Base-by-base conservation (phyloP, 1,140 invertebrate genomes). In the Dendrolimus punctatus region DNA sequence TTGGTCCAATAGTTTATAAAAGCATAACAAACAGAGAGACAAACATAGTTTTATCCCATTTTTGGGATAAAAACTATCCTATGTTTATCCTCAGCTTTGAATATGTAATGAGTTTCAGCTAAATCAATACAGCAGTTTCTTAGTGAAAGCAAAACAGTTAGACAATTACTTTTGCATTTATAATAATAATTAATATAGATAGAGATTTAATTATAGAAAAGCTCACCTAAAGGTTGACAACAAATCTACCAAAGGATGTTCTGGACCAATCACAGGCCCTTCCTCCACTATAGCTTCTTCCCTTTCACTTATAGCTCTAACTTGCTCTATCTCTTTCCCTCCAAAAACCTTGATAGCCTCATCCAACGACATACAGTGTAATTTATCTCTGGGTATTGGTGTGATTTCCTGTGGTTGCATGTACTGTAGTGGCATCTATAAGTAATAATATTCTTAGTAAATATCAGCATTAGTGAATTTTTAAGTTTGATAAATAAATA, bases 171-270 rank as follows among this genome's bases (percentile, higher is more conserved):
- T 23, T 23, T n/a, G n/a, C n/a, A n/a, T n/a, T n/a, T n/a, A n/a
- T n/a, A n/a, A n/a, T n/a, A n/a, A n/a, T n/a, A n/a, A n/a, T n/a
- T 44, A 7, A 5, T 8, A 44, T 44, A 7, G 5, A 4, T 47
- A 47, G 1, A 39, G 8, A 51, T 51, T 9, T 5, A 44, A n/a
- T 46, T 46, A 23, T 51, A 10, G 5, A 46, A 23, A 37, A 46
- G 53, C 42, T 46, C 65, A 81, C 79, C 73, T 76, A 54, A 80
- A 81, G 51, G 75, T 78, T 42, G 79, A 71, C 45, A 85, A 55
- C 8, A 83, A 66, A 64, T 85, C 82, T 7, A 85, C 68, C 49
- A 85, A 63, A n/a, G 80, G 78, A 67, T 83, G 76, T 46, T 82
- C 80, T 23, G 76, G 68, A 6, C 70, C 70, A 62, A 62, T 71